Base-by-base conservation (phyloP, 2,888 invertebrate species). In the Agonopterix subpropinquella region DNA sequence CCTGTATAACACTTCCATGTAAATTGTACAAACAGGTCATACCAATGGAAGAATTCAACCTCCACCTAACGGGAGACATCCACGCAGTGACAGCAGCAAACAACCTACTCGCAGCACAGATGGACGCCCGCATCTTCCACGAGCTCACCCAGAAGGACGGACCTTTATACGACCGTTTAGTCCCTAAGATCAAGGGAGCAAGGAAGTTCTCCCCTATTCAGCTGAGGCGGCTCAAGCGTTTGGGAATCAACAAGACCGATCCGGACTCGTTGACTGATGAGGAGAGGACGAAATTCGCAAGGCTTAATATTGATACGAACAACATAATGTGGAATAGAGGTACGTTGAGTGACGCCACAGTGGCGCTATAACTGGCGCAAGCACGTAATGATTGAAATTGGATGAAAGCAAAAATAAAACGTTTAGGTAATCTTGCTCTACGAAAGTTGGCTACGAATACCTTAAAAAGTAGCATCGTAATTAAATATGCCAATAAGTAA, bases 41-140 rank as follows among this genome's bases (percentile, higher is more conserved):
- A 59, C 99, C 99, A 0, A 99, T 99, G 99, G 99, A 99, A 81
- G 99, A 99, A 67, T 99, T 99, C 81, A 99, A 99, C 87, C 91
- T 99, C 0, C 99, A 99, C 78, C 88, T 99, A 58, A 99, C 99
- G 0, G 97, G 98, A 1, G 99, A 99, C 74, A 98, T 99, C 65
- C 99, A 99, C 80, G 99, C 99, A 0, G 95, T 99, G n/a, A 94
- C 96, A 0, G 98, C 98, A 0, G 98, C 99, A 5, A 98, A 99
- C 83, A 99, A 99, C 83, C 89, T 99, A 9, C 88, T 99, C n/a
- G 97, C 99, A 0, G 99, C 99, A 0, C 98, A 98, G 73, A 91
- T 99, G 72, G 99, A 99, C 73, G 96, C 98, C 0, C 89, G 99
- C 60, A 96, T 98, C 70, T 99, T 98, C 88, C 99, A 99, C 77